These are phyloP conservation scores for Nyctibius bracteatus DNA, from an alignment of 2,113 vertebrate genomes.

Conservation along the genomic window DNA sequence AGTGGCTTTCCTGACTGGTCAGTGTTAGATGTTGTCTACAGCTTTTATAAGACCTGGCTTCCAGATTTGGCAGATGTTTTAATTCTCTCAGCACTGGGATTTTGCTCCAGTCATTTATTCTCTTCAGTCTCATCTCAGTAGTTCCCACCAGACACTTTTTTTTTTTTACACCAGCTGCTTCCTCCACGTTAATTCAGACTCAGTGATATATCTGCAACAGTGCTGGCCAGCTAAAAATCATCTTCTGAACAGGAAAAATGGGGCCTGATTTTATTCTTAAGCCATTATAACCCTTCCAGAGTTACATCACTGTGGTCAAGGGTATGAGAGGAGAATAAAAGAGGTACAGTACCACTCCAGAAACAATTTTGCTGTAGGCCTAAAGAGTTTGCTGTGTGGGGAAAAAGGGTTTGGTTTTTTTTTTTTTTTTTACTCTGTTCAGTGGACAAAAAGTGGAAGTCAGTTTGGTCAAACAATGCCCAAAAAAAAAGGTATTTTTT, in stretches of 20 bases:
- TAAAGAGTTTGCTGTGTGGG: not conserved
- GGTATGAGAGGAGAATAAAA: not conserved
- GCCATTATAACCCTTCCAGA: not conserved
- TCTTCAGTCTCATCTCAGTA: not conserved
- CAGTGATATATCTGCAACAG: not conserved
- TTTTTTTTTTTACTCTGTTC: not conserved
- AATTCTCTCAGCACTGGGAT: not conserved
- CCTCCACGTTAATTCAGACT: not conserved
- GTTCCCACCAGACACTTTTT: not conserved
- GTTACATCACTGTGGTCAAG: not conserved
- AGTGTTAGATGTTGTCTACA: not conserved
- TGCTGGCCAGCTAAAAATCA: not conserved
- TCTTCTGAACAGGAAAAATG: not conserved
- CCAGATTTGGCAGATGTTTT: not conserved
- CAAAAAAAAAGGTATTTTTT: not conserved
- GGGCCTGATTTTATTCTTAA: not conserved
- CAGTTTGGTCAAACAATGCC: not conserved
- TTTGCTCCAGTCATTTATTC: not conserved
- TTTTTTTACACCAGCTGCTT: not conserved
- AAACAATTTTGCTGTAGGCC: not conserved
- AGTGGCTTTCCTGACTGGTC: not conserved
- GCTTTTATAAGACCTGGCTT: not conserved
- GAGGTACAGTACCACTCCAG: not conserved
- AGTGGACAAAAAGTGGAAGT: not conserved
- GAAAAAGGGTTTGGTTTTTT: not conserved